Conservation (phyloP, 2,113 vertebrate species). For the Corvus hawaiiensis region DNA sequence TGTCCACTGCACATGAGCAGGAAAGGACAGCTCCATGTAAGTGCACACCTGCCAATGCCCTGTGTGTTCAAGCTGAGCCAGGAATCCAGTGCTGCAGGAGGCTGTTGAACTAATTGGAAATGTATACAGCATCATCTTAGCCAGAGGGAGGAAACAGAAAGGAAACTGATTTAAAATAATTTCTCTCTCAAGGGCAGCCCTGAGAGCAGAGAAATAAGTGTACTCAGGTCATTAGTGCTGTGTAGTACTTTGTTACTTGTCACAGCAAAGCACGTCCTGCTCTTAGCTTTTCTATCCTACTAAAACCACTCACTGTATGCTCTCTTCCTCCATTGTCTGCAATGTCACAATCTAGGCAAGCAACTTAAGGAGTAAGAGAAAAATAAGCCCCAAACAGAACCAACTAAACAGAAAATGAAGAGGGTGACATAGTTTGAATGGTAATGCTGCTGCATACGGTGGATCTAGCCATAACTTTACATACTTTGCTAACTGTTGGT, state of each 20-base stretch:
- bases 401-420: background rate
- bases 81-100: background rate
- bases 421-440: background rate
- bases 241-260: background rate
- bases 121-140: background rate
- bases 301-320: background rate
- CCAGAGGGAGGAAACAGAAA: background rate
- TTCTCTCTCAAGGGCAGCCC: background rate
- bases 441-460: background rate
- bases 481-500: background rate
- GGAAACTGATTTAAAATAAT: background rate
- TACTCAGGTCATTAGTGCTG: background rate
- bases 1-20: accelerated
- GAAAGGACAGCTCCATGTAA: background rate
- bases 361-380: background rate
- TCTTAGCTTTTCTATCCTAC: background rate
- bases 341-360: background rate
- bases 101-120: background rate
- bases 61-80: background rate
- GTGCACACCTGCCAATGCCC: background rate
- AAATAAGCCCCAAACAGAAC: background rate
- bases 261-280: background rate
- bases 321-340: background rate
- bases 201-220: background rate
- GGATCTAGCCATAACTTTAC: background rate